Conservation (phyloP, 1,140 invertebrate species). For the Cephus cinctus region DNA sequence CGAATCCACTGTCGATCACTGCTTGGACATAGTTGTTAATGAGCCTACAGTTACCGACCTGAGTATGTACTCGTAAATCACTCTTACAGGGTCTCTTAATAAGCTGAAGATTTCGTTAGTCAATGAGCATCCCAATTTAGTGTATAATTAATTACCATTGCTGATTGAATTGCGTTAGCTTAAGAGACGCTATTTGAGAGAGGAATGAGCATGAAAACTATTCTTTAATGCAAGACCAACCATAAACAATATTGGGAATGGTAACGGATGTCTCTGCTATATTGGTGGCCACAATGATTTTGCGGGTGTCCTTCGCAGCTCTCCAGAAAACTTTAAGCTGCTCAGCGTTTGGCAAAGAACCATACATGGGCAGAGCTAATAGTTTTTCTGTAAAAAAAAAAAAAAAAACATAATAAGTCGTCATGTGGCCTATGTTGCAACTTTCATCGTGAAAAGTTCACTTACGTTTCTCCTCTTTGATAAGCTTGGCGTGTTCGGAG, state of each 20-base stretch:
- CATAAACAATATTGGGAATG: conserved; percentile 85
- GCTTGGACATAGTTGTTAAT: too few species aligned
- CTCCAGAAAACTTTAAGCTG: conserved; percentile 88
- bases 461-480: conserved; percentile 54
- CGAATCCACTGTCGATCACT: conserved; percentile 97
- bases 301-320: conserved; percentile 73
- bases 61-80: too few species aligned
- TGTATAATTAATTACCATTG: too few species aligned
- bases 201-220: too few species aligned
- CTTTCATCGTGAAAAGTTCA: conserved; percentile 23
- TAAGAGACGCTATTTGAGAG: too few species aligned
- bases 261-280: conserved; percentile 95
- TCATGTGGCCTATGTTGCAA: not conserved
- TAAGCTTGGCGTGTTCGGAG: conserved; percentile 62
- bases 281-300: conserved; percentile 95
- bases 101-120: too few species aligned
- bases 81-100: too few species aligned
- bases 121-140: too few species aligned
- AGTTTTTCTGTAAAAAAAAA: conserved; percentile 62
- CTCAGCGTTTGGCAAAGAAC: conserved; percentile 78
- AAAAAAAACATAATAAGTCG: conserved; percentile 18
- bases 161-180: too few species aligned
- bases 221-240: conserved; percentile 53
- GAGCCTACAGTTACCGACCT: too few species aligned
- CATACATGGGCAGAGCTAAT: conserved; percentile 89